Percentiles rank a stretch among this genome's conserved stretches.
phyloP scores from a whole-genome alignment of 2,113 vertebrate genomes.

The Stomatorhinus ivindoensis region DNA sequence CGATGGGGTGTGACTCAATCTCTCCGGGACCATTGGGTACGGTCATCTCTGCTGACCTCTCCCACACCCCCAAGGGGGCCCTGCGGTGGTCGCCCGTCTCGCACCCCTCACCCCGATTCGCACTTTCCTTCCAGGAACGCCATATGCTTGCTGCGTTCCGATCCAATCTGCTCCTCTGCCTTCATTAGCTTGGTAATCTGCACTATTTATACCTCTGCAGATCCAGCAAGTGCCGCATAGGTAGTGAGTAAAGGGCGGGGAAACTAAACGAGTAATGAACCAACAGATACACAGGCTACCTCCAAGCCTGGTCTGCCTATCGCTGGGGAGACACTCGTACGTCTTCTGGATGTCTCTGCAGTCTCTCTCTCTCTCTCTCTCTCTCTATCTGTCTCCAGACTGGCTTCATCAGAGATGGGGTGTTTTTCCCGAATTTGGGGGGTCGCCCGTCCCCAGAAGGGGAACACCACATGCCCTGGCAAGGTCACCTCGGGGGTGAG shows the following conservation, averaged over 20 bases:
- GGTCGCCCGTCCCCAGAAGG: background rate
- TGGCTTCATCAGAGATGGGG: background rate
- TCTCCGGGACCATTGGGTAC: constrained; percentile 25
- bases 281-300: background rate
- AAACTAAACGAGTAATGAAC: background rate
- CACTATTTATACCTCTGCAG: background rate
- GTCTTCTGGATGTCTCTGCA: background rate
- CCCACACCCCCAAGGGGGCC: background rate
- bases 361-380: background rate
- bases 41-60: constrained; percentile 24
- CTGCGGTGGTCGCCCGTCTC: background rate
- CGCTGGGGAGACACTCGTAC: background rate
- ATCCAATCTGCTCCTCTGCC: background rate
- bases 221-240: background rate
- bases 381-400: background rate
- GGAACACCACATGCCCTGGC: background rate
- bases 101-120: background rate
- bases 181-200: constrained; percentile 6
- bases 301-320: background rate
- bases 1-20: background rate
- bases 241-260: background rate
- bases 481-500: background rate
- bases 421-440: background rate
- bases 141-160: background rate
- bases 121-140: background rate